phyloP scores from a whole-genome alignment of 2,113 vertebrate species.

The Hypomesus transpacificus region DNA sequence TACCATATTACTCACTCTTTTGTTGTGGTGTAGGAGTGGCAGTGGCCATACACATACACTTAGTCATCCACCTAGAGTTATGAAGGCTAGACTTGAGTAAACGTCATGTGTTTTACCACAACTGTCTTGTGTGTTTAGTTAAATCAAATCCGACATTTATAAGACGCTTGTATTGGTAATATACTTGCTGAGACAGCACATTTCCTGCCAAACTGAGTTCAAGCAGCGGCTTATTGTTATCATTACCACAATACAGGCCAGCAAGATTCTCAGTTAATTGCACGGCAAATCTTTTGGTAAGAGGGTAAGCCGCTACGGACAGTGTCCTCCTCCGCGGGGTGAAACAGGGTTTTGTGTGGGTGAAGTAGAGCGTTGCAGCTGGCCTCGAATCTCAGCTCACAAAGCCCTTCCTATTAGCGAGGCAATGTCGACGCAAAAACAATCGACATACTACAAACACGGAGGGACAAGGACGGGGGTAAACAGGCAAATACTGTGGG shows the following conservation, averaged over 20 bases:
- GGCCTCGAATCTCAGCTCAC: slow-evolving; percentile 35
- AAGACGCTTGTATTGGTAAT: no score
- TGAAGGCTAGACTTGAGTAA: not conserved
- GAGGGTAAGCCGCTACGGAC: not conserved
- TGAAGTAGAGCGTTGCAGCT: slow-evolving; percentile 57
- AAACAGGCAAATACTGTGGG: slow-evolving; percentile 35
- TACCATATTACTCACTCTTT: slow-evolving; percentile 35
- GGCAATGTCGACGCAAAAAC: slow-evolving; percentile 37
- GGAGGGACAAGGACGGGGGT: slow-evolving; percentile 1
- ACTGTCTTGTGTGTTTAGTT: no score
- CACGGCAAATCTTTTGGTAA: slow-evolving; percentile 45
- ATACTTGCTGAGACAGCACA: no score
- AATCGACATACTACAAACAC: slow-evolving; percentile 12
- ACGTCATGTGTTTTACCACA: not conserved
- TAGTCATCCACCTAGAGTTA: not conserved
- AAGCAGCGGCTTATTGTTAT: no score
- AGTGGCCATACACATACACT: slow-evolving; percentile 43
- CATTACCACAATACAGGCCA: no score
- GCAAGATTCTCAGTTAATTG: not conserved
- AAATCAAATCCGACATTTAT: no score
- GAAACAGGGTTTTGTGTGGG: slow-evolving; percentile 41
- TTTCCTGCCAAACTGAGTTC: no score
- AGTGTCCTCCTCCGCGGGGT: slow-evolving; percentile 23
- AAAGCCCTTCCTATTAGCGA: slow-evolving; percentile 48
- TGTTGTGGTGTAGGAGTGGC: slow-evolving; percentile 67